Base-by-base conservation (phyloP, 2,113 vertebrate genomes). In the Calonectris borealis region DNA sequence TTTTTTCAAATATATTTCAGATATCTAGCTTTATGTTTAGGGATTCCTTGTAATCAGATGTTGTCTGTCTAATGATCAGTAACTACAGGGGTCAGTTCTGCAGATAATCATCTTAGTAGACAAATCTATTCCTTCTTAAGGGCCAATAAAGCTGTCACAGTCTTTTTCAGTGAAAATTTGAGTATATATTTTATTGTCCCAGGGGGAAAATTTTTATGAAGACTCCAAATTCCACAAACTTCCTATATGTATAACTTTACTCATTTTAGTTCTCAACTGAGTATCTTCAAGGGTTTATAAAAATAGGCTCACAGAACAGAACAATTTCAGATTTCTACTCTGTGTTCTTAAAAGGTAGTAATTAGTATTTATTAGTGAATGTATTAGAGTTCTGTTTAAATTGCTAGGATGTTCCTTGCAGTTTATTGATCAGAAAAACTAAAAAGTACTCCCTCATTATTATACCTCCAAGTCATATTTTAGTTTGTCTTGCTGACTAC, bases 161-260 rank as follows among this genome's bases (percentile, higher is more conserved):
- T 80, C 13, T 88, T 86, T 87, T 87, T 57, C 57, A 73, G 57
- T 77, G 52, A 94, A 94, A 90, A 78, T 92, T 69, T 92, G 77
- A 72, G 49, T 61, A 54, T 86, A 44, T 58, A 57, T 83, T 91
- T 73, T 90, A 79, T 89, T 96, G 52, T 57, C 38, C 54, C 72
- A 62, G 16, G 75, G 86, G 79, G 84, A 90, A 80, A 40, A 26
- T 85, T 80, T 91, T 86, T 87, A 25, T 81, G 69, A 92, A 76
- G 60, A 83, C 25, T 84, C 42, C 32, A 87, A 71, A 96, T 90
- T 93, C 57, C 69, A 86, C 27, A 84, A 73, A 52, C 10, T 82
- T 92, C 19, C 44, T 86, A 22, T 69, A 57, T 86, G 9, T 80
- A 22, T 62, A 91, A 72, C 34, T 90, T 88, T 60, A 85, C 34